Conservation (phyloP, 2,797 vertebrate species). For the Thripadectes ignobilis region DNA sequence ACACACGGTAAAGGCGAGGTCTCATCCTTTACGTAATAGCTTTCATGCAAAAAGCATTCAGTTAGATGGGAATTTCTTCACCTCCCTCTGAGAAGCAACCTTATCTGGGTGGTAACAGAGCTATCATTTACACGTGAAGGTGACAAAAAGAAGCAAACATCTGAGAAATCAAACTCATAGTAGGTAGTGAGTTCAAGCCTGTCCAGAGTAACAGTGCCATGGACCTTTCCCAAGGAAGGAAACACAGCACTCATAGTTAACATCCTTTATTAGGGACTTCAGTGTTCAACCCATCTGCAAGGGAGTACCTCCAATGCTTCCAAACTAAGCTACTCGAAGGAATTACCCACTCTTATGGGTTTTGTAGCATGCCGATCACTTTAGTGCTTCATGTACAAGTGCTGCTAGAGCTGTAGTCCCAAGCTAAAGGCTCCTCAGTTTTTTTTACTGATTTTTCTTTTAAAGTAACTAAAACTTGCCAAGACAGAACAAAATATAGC, state of each 20-base stretch:
- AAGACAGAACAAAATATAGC: neutral
- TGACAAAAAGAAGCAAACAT: neutral
- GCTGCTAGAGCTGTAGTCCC: neutral
- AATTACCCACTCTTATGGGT: neutral
- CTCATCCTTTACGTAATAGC: neutral
- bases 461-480: neutral
- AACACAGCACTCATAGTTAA: neutral
- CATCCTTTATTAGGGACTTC: neutral
- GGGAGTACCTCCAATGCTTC: neutral
- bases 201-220: neutral
- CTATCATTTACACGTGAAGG: neutral
- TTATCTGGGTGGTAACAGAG: neutral
- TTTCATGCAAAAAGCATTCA: neutral
- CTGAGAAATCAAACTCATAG: neutral
- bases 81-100: neutral
- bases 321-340: neutral
- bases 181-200: neutral
- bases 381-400: fast-evolving
- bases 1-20: neutral
- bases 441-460: neutral
- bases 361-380: neutral
- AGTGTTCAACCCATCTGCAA: neutral
- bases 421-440: neutral
- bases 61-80: neutral
- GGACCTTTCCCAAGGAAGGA: neutral